phyloP scores from a whole-genome alignment of 1,140 invertebrate species.

The Pseudoatta argentina region DNA sequence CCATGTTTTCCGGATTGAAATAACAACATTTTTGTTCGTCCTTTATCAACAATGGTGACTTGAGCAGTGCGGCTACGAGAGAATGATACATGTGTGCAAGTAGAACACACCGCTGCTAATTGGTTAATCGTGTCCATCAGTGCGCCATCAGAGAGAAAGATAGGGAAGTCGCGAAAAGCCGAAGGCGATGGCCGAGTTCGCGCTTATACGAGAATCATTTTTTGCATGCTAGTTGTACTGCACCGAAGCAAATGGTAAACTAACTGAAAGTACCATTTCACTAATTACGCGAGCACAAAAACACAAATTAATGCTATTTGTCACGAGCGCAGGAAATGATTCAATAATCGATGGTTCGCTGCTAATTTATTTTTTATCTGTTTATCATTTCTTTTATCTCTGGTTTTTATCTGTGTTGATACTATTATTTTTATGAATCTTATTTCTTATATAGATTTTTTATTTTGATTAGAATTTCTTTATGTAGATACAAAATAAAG shows the following conservation, averaged over 20 bases:
- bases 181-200: slow-evolving; percentile 44
- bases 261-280: slow-evolving; percentile 61
- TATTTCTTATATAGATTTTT: background rate
- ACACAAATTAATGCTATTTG: slow-evolving; percentile 44
- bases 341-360: background rate
- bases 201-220: slow-evolving; percentile 55
- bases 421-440: slow-evolving; percentile 6
- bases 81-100: slow-evolving; percentile 61
- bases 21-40: slow-evolving; percentile 22
- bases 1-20: slow-evolving; percentile 48
- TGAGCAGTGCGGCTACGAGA: slow-evolving; percentile 25
- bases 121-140: slow-evolving; percentile 73
- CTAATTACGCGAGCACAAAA: slow-evolving; percentile 38
- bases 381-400: background rate
- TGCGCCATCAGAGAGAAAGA: slow-evolving; percentile 38
- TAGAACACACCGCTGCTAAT: slow-evolving; percentile 68
- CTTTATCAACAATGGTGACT: slow-evolving; percentile 23
- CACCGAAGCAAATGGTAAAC: slow-evolving; percentile 27
- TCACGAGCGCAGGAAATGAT: slow-evolving; percentile 23
- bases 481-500: background rate
- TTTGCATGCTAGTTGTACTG: slow-evolving; percentile 44
- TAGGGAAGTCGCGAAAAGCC: slow-evolving; percentile 48
- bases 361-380: background rate
- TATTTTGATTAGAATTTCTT: background rate
- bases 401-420: background rate